Conservation (phyloP, 2,113 vertebrate genomes). For the Fulica atra region DNA sequence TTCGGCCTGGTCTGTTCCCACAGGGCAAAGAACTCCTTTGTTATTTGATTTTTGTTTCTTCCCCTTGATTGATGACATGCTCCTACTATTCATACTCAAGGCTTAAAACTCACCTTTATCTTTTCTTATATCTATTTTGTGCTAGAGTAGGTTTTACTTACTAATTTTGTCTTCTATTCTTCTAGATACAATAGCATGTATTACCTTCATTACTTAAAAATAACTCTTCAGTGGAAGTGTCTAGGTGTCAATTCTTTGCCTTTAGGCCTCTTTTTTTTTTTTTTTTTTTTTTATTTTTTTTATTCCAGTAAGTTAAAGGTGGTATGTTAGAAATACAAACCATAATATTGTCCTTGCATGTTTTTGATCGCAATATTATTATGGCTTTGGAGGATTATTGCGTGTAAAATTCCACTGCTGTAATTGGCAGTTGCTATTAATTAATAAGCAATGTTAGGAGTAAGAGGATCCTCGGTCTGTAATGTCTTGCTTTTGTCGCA, state of each 20-base stretch:
- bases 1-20: background rate
- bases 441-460: background rate
- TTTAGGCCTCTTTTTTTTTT: background rate
- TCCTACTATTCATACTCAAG: background rate
- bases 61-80: background rate
- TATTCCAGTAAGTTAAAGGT: background rate
- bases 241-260: background rate
- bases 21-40: background rate
- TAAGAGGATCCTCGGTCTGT: background rate
- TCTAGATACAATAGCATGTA: background rate
- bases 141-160: slow-evolving; percentile 1
- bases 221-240: background rate
- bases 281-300: background rate
- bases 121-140: background rate
- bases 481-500: background rate
- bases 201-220: background rate
- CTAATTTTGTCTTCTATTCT: slow-evolving; percentile 17
- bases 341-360: background rate
- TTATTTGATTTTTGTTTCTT: background rate
- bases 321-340: background rate
- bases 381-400: slow-evolving; percentile 8
- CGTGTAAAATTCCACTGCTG: background rate
- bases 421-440: background rate
- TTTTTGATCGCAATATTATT: background rate
- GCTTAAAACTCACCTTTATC: background rate